phyloP scores from a whole-genome alignment of 2,113 vertebrate species.

The Candoia aspera region DNA sequence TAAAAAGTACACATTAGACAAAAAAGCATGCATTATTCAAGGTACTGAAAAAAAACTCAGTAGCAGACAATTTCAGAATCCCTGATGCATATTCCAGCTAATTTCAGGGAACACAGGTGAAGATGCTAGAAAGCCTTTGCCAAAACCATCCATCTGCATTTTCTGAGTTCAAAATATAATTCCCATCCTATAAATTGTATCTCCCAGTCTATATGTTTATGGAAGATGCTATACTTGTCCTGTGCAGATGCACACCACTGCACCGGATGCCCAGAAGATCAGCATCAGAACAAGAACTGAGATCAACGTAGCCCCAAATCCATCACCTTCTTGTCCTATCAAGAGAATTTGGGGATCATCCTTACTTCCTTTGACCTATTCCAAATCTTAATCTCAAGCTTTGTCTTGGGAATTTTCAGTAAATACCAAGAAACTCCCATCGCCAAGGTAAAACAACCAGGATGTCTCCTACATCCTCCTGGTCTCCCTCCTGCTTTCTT shows the following conservation, averaged over 20 bases:
- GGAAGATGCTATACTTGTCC: neutral
- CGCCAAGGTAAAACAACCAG: neutral
- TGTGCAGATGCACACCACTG: neutral
- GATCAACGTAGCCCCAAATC: neutral
- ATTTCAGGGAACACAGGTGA: no score
- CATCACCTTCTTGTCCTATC: neutral
- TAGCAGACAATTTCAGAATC: no score
- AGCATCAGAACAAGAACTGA: neutral
- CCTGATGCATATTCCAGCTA: no score
- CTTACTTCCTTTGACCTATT: neutral
- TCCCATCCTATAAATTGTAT: neutral
- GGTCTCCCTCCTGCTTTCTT: neutral
- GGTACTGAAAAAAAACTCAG: no score
- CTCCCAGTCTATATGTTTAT: neutral
- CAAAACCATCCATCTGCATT: no score
- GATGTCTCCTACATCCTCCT: neutral
- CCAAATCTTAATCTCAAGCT: neutral
- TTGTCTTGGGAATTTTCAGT: neutral
- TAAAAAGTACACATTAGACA: no score
- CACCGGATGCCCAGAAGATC: neutral
- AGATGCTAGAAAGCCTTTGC: no score
- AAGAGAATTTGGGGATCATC: neutral
- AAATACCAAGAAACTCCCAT: neutral
- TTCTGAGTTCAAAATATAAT: neutral
- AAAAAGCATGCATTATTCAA: no score